Percentiles rank a stretch among this genome's conserved stretches.
These are phyloP conservation scores for Holacanthus passer DNA, from an alignment of 2,113 vertebrate genomes.

Conservation along the genomic window DNA sequence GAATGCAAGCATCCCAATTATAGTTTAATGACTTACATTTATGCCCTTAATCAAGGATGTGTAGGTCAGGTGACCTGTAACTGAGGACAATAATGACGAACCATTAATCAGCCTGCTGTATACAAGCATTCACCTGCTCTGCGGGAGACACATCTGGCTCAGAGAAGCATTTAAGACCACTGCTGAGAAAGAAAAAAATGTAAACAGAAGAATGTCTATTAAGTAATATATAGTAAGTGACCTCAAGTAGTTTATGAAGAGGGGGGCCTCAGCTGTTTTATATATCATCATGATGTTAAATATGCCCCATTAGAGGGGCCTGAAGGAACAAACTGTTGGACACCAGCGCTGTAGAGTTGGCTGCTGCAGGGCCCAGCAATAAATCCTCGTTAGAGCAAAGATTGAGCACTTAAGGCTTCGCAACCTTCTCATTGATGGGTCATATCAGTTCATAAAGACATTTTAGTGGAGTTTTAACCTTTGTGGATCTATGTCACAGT, in stretches of 20 bases:
- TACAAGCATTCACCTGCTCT: slow-evolving; percentile 8
- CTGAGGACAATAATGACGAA: slow-evolving; percentile 19
- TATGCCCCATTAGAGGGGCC: neutral
- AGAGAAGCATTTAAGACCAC: neutral
- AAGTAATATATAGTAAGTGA: slow-evolving; percentile 5
- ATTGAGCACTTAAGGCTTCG: slow-evolving; percentile 41
- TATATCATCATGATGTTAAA: slow-evolving; percentile 2
- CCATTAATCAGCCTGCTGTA: slow-evolving; percentile 35
- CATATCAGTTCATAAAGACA: slow-evolving; percentile 22
- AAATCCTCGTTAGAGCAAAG: slow-evolving; percentile 50
- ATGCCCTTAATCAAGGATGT: slow-evolving; percentile 21
- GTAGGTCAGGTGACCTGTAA: slow-evolving; percentile 23
- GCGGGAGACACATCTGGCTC: neutral
- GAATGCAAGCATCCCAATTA: slow-evolving; percentile 30
- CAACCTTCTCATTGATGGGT: slow-evolving; percentile 18
- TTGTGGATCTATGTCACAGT: neutral
- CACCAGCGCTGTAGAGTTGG: neutral
- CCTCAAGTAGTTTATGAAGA: neutral
- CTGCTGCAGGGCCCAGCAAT: slow-evolving; percentile 27
- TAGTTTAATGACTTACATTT: slow-evolving; percentile 36
- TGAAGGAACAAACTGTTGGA: neutral
- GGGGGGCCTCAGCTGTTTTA: slow-evolving; percentile 14
- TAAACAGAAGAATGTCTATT: neutral
- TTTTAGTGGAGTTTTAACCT: slow-evolving; percentile 40
- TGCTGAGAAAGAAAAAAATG: neutral